phyloP scores from a whole-genome alignment of 23 tunicate genomes.

The Trididemnum clinides region DNA sequence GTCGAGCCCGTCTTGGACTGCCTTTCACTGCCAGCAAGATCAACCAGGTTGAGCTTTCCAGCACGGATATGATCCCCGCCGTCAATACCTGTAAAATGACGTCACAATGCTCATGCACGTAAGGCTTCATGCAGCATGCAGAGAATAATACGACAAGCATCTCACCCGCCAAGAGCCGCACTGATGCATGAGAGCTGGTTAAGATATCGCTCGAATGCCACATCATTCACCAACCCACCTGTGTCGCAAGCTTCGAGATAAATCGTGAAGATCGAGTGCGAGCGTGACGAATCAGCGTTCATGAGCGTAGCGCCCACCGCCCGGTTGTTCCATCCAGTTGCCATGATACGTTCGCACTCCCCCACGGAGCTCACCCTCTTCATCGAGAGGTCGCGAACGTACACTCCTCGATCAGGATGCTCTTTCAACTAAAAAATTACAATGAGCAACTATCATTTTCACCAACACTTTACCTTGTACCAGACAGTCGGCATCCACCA shows the following conservation, averaged over 20 bases:
- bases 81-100: constrained; percentile 58
- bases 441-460: not conserved
- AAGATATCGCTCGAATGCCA: too few relatives aligned
- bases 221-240: too few relatives aligned
- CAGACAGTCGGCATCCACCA: too few relatives aligned
- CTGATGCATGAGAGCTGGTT: too few relatives aligned
- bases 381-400: constrained; percentile 84
- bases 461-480: too few relatives aligned
- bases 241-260: constrained; percentile 98
- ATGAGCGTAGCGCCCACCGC: constrained; percentile 93
- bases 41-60: constrained; percentile 97
- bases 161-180: too few relatives aligned
- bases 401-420: constrained; percentile 95
- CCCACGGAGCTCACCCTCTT: constrained; percentile 68
- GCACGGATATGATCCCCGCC: constrained; percentile 92
- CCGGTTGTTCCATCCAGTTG: constrained; percentile 92
- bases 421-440: constrained; percentile 72
- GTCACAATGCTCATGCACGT: not conserved
- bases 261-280: constrained; percentile 97
- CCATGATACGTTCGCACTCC: constrained; percentile 94
- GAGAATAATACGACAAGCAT: not conserved
- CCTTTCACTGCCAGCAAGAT: constrained; percentile 98
- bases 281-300: constrained; percentile 97
- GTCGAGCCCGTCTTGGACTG: constrained; percentile 98
- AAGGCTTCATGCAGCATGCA: not conserved